phyloP scores from a whole-genome alignment of 2,888 invertebrate genomes.

The Liodrosophila aerea region DNA sequence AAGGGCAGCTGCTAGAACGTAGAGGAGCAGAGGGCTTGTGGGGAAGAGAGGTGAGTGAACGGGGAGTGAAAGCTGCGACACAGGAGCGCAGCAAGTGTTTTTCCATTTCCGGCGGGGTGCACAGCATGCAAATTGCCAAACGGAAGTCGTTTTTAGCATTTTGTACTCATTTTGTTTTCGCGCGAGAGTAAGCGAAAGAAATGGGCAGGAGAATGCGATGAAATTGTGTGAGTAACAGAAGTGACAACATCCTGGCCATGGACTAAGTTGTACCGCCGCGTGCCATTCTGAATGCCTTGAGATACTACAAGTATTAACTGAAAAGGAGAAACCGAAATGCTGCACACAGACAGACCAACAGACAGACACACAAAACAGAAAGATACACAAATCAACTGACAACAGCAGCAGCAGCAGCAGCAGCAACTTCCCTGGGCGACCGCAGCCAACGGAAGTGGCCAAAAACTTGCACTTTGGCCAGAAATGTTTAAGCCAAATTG shows the following conservation, averaged over 20 bases:
- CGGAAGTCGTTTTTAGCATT: constrained; percentile 77
- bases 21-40: background rate
- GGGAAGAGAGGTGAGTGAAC: background rate
- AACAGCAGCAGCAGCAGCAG: constrained; percentile 43
- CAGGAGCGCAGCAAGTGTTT: constrained; percentile 58
- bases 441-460: constrained; percentile 51
- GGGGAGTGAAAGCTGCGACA: background rate
- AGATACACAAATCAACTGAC: constrained; percentile 67
- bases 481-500: constrained; percentile 74
- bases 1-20: constrained; percentile 23
- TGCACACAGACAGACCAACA: constrained; percentile 30
- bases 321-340: constrained; percentile 34
- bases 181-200: constrained; percentile 20
- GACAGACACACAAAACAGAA: constrained; percentile 40
- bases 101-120: constrained; percentile 69
- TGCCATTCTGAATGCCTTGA: constrained; percentile 65
- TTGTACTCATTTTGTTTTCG: constrained; percentile 76
- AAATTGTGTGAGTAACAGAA: constrained; percentile 27
- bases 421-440: constrained; percentile 13
- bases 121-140: constrained; percentile 73
- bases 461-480: constrained; percentile 56
- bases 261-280: constrained; percentile 67
- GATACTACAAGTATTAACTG: constrained; percentile 64
- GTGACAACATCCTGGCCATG: constrained; percentile 74
- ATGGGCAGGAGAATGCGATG: constrained; percentile 1